These are phyloP conservation scores for Sturmia bella DNA, from an alignment of 2,888 invertebrate species.

Conservation along the genomic window DNA sequence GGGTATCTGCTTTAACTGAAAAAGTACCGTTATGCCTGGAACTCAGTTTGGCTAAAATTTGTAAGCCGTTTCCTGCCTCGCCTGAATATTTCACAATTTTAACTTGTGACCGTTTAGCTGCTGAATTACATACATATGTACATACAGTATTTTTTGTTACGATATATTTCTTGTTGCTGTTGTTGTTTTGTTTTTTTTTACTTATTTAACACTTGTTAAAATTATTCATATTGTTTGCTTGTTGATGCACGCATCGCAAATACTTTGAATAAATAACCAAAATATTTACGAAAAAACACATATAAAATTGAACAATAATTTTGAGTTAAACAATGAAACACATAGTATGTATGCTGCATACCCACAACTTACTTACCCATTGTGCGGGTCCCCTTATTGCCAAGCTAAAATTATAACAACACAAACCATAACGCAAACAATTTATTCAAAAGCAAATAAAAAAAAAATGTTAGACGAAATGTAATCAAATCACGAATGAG, in stretches of 20 bases:
- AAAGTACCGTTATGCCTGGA: no score
- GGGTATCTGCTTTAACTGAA: no score
- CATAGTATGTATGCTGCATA: not conserved
- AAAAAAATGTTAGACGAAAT: slow-evolving; percentile 25
- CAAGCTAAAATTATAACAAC: slow-evolving; percentile 10
- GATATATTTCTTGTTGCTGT: no score
- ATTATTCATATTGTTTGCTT: not conserved
- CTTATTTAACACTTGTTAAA: slow-evolving; percentile 26
- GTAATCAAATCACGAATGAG: slow-evolving; percentile 57
- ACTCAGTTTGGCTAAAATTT: no score
- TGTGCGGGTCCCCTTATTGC: slow-evolving; percentile 30
- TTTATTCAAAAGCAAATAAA: slow-evolving; percentile 24
- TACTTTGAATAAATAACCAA: slow-evolving; percentile 15
- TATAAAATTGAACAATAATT: slow-evolving; percentile 31
- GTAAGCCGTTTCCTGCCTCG: no score
- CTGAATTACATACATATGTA: no score
- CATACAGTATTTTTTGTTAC: not conserved
- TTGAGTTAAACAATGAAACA: slow-evolving; percentile 24
- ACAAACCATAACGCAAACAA: slow-evolving; percentile 1
- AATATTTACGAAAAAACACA: slow-evolving; percentile 29
- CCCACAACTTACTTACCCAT: slow-evolving; percentile 17
- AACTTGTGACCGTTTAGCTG: no score
- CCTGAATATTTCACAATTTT: no score
- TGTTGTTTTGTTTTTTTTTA: not conserved
- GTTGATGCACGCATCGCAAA: slow-evolving; percentile 1